Conservation (phyloP, 2,888 invertebrate species). For the Drosophila kuntzei region DNA sequence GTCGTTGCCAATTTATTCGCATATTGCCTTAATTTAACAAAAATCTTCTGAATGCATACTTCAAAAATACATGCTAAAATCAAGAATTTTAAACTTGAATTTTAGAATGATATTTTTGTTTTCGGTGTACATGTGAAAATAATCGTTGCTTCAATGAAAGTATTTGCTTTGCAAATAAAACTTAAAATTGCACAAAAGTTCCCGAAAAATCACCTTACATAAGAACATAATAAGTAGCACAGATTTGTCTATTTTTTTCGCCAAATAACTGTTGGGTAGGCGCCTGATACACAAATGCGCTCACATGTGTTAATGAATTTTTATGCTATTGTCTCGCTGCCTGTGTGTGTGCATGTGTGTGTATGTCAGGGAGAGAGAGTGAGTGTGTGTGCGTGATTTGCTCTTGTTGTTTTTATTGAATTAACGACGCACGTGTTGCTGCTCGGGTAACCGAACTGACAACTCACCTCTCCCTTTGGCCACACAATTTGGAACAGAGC, state of each 20-base stretch:
- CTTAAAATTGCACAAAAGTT: background rate
- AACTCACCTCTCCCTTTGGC: constrained; percentile 20
- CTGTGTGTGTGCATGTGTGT: background rate
- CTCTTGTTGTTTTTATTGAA: constrained; percentile 69
- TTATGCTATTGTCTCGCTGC: constrained; percentile 51
- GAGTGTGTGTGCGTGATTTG: constrained; percentile 31
- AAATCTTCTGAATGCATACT: too few species aligned
- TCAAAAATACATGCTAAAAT: too few species aligned
- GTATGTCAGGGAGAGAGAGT: constrained; percentile 15
- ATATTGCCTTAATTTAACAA: too few species aligned
- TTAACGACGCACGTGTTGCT: constrained; percentile 75
- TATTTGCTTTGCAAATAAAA: background rate
- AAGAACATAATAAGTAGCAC: background rate
- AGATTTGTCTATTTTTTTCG: background rate
- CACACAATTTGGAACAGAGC: constrained; percentile 36
- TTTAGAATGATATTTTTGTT: too few species aligned
- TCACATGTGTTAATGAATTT: constrained; percentile 71
- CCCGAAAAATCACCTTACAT: background rate
- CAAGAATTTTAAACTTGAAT: too few species aligned
- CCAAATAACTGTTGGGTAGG: constrained; percentile 28
- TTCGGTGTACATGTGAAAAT: background rate
- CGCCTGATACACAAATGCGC: constrained; percentile 35
- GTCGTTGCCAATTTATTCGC: too few species aligned
- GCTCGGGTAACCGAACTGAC: constrained; percentile 55
- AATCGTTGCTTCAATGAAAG: too few species aligned